Conservation (phyloP, 2,888 invertebrate species). For the Acronicta psi region DNA sequence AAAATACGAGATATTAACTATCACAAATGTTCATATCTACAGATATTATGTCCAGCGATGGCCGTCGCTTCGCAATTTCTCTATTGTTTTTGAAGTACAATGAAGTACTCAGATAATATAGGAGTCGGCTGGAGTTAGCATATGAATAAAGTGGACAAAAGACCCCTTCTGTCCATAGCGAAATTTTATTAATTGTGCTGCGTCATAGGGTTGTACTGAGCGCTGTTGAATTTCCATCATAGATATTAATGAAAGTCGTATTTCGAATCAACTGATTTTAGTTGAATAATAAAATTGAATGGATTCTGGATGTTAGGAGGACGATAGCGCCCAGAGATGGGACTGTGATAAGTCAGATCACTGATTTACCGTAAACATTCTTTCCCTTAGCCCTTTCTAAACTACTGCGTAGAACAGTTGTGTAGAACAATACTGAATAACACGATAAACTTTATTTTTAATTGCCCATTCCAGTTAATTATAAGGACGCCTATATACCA, state of each 20-base stretch:
- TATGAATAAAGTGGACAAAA: conserved; percentile 86
- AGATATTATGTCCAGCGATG: conserved; percentile 39
- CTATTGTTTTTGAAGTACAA: conserved; percentile 80
- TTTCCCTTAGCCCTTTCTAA: no score
- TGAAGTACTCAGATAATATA: conserved; percentile 75
- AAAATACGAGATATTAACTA: conserved; percentile 4
- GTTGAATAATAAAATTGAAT: neutral
- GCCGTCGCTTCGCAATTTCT: conserved; percentile 67
- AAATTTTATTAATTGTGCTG: conserved; percentile 81
- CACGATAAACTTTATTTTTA: no score
- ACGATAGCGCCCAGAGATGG: no score
- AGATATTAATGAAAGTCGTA: conserved; percentile 19
- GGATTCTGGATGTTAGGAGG: neutral
- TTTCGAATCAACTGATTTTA: neutral
- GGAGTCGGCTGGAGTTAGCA: conserved; percentile 80
- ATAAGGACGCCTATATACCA: neutral
- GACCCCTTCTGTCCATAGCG: conserved; percentile 73
- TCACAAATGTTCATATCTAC: conserved; percentile 40
- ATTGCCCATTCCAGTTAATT: no score
- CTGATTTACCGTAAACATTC: no score
- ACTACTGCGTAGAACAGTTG: no score
- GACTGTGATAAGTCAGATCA: no score
- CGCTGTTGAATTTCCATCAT: conserved; percentile 41
- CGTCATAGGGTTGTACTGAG: conserved; percentile 54
- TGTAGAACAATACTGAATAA: no score